Base-by-base conservation (phyloP, 2,797 vertebrate genomes). In the Coregonus suidteri region DNA sequence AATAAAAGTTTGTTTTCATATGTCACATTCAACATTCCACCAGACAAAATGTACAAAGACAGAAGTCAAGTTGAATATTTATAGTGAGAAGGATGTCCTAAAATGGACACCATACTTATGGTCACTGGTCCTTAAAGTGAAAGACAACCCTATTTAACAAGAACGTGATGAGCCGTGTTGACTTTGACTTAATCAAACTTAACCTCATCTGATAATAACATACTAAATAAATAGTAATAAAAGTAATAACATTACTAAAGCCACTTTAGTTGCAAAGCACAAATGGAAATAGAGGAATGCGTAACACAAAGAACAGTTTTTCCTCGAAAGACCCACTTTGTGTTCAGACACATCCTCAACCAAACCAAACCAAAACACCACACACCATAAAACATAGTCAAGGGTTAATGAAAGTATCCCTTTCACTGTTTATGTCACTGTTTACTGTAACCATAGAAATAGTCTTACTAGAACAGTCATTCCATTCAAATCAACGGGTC, bases 11-110 rank as follows among this genome's bases (percentile, higher is more conserved):
- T 56, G 54, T 6, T 59, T 18, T 79, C 35, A 75, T 66, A 81
- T 34, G 52, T 11, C 68, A 65, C 69, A 6, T 74, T 71, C 52
- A 51, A n/a, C 18, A 77, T 72, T 75, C 72, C 77, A 66, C 65
- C 56, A 73, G 59, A 56, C 74, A 82, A 71, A 75, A 75, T 25
- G 25, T 74, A 82, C 70, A 82, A 65, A 71, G 79, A 82, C 81
- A 85, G 81, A 88, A 84, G 87, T 81, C 80, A 87, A 90, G 89
- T 91, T 91, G 89, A 92, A 90, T 14, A 6, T n/a, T 6, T 6
- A 25, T 35, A 35, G 54, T 88, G 56, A 52, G 15, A 83, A 85
- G 87, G 83, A 87, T 88, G 88, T 85, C 81, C 82, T 71, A 77
- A 84, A 87, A 75, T 87, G 85, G 79, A 77, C 85, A 87, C 83